Conservation (phyloP, 2,888 invertebrate genomes). For the Drosophila leonis region DNA sequence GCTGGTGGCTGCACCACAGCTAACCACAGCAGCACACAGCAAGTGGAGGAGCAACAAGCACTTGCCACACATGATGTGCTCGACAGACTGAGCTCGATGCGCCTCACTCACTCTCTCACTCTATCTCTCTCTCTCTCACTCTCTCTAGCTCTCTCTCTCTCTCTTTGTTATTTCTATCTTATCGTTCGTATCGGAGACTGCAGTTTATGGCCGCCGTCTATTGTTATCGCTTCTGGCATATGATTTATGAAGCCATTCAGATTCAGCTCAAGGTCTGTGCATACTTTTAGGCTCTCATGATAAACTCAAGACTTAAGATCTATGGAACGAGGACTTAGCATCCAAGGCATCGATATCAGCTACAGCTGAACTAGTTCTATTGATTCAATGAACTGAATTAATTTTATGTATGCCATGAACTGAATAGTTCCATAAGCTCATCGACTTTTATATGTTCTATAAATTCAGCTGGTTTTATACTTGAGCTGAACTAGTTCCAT, state of each 20-base stretch:
- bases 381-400: background rate
- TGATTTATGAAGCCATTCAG: background rate
- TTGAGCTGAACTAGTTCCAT: too few relatives aligned
- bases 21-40: slow-evolving; percentile 2
- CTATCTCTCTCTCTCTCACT: background rate
- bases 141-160: background rate
- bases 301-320: background rate
- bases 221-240: slow-evolving; percentile 15
- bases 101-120: background rate
- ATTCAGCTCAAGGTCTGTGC: background rate
- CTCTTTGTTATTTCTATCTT: slow-evolving; percentile 25
- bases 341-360: too few relatives aligned
- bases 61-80: slow-evolving; percentile 37
- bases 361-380: background rate
- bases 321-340: background rate
- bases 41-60: slow-evolving; percentile 16
- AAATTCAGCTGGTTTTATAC: too few relatives aligned
- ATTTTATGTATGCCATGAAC: background rate
- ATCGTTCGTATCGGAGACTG: slow-evolving; percentile 26
- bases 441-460: too few relatives aligned
- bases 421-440: background rate
- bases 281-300: slow-evolving; percentile 33
- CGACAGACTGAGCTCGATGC: slow-evolving; percentile 15
- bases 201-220: slow-evolving; percentile 1
- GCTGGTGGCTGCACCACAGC: slow-evolving; percentile 7